Conservation (phyloP, 2,113 vertebrate species). For the Pelodiscus sinensis region DNA sequence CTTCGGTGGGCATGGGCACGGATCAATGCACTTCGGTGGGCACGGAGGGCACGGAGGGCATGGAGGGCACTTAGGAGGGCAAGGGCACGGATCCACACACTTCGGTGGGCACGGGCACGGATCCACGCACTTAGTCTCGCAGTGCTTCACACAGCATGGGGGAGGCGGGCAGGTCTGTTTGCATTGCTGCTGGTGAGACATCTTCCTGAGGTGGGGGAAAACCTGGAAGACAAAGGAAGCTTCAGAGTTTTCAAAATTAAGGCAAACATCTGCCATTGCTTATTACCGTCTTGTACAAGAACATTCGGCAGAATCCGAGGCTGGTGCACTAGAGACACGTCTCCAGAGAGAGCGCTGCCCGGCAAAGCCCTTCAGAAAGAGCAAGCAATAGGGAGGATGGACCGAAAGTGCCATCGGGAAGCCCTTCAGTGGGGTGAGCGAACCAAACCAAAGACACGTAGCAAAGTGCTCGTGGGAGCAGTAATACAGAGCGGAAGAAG, state of each 20-base stretch:
- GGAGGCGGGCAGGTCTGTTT: background rate
- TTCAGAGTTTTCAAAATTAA: background rate
- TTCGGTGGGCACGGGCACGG: background rate
- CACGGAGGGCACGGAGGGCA: too few relatives aligned
- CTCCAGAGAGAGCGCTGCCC: background rate
- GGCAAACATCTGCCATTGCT: background rate
- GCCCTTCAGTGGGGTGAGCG: background rate
- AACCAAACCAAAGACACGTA: background rate
- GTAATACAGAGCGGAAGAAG: background rate
- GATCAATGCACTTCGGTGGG: too few relatives aligned
- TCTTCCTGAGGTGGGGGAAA: background rate
- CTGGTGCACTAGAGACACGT: background rate
- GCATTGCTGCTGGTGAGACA: background rate
- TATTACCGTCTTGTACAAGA: background rate
- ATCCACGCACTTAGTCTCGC: background rate
- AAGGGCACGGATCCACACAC: background rate
- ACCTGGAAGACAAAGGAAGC: background rate
- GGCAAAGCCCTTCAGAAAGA: background rate
- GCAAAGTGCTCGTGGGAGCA: background rate
- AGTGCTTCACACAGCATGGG: background rate
- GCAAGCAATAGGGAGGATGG: background rate
- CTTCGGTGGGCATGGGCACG: too few relatives aligned
- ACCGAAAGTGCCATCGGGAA: background rate
- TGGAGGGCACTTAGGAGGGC: too few relatives aligned
- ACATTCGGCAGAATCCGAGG: background rate